Evolutionary conservation across 2,888 invertebrate genomes (phyloP), one percentile per base, ranked within the genome.

Genomic region (Ochlodes sylvanus): DNA sequence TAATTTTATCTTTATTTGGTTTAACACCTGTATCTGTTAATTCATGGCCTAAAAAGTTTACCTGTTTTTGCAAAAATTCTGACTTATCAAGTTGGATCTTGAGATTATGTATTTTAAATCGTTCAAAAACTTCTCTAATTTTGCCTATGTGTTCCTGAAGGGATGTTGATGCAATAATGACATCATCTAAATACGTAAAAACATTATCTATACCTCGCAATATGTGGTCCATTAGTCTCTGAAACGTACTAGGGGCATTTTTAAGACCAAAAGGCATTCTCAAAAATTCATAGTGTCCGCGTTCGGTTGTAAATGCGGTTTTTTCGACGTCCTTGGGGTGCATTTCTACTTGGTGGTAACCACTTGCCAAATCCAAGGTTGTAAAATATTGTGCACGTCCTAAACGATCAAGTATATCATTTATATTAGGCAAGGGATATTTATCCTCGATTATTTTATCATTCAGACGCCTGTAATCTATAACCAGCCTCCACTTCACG

Each of bases 201-300:
- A 71, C 76, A 15, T 79, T 76, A 9, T 72, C 69, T 69, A 84
- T 60, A 0, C 77, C 78, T 44, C 77, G 63, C 17, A 85, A 67
- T 5, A 84, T 70, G 4, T 68, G 57, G 62, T 85, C 79, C 79
- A 85, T 79, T 19, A 81, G 17, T 70, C 82, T 65, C 52, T 85
- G 83, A 62, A 83, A 83, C 0, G 79, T 79, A 21, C 14, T 42
- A n/a, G n/a, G n/a, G n/a, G n/a, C n/a, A n/a, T n/a, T n/a, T n/a
- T n/a, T n/a, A n/a, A n/a, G n/a, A n/a, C n/a, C n/a, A n/a, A n/a
- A n/a, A n/a, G n/a, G n/a, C n/a, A n/a, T n/a, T n/a, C n/a, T n/a
- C n/a, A n/a, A n/a, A n/a, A n/a, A n/a, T n/a, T n/a, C n/a, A n/a
- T n/a, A n/a, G n/a, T n/a, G n/a, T n/a, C n/a, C n/a, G n/a, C n/a